Conservation (phyloP, 2,113 vertebrate species). For the Tachysurus vachellii region DNA sequence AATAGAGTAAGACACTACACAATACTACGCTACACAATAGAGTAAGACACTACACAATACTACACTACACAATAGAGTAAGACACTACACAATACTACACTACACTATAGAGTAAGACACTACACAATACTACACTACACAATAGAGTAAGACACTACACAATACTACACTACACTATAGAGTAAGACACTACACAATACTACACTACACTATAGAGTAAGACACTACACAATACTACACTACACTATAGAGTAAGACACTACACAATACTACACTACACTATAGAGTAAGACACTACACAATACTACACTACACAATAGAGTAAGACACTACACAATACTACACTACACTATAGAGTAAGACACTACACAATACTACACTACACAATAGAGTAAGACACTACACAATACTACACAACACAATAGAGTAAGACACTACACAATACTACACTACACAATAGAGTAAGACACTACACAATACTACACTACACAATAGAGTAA, state of each 20-base stretch:
- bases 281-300: not conserved
- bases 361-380: not conserved
- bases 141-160: not conserved
- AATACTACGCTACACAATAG: not conserved
- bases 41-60: not conserved
- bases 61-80: not conserved
- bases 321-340: not conserved
- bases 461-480: not conserved
- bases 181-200: not conserved
- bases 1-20: not conserved
- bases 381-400: not conserved
- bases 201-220: not conserved
- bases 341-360: not conserved
- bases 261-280: not conserved
- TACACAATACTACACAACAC: not conserved
- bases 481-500: not conserved
- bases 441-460: not conserved
- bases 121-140: not conserved
- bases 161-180: not conserved
- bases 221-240: not conserved
- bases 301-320: not conserved
- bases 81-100: not conserved
- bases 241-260: not conserved
- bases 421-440: not conserved
- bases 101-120: not conserved